A percentile compares a stretch with the other conserved stretches of the same genome.
Evolutionary conservation across 2,888 invertebrate genomes (phyloP).

Genomic region (Tenthredo amoena): DNA sequence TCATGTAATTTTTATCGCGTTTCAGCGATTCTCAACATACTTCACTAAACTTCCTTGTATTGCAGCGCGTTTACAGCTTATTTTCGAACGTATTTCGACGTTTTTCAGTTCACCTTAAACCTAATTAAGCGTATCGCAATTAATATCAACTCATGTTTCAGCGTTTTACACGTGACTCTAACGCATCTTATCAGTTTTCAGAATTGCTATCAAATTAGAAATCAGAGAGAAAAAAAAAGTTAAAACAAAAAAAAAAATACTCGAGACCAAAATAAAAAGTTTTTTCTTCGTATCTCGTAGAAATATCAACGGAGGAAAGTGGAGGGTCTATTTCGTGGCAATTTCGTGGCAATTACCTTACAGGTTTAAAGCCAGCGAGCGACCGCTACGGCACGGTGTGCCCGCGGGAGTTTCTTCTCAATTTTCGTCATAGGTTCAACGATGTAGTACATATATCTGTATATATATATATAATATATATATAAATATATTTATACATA

Average conservation of each 20-base stretch:
- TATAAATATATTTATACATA: background rate
- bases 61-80: background rate
- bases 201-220: background rate
- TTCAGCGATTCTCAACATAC: background rate
- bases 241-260: background rate
- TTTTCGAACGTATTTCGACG: too few species aligned
- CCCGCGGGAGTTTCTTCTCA: conserved; percentile 10
- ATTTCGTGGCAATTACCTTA: conserved; percentile 32
- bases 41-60: background rate
- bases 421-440: conserved; percentile 15
- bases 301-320: background rate
- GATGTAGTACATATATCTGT: background rate
- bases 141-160: background rate
- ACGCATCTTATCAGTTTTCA: background rate
- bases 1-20: background rate
- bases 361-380: conserved; percentile 1
- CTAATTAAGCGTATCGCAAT: background rate
- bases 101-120: too few species aligned
- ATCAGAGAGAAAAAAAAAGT: background rate
- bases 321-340: conserved; percentile 8
- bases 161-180: background rate
- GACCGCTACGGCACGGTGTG: background rate
- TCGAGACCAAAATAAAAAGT: background rate
- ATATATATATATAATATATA: background rate
- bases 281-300: background rate